Conservation (phyloP, 2,797 vertebrate genomes). For the Cetoscarus ocellatus region DNA sequence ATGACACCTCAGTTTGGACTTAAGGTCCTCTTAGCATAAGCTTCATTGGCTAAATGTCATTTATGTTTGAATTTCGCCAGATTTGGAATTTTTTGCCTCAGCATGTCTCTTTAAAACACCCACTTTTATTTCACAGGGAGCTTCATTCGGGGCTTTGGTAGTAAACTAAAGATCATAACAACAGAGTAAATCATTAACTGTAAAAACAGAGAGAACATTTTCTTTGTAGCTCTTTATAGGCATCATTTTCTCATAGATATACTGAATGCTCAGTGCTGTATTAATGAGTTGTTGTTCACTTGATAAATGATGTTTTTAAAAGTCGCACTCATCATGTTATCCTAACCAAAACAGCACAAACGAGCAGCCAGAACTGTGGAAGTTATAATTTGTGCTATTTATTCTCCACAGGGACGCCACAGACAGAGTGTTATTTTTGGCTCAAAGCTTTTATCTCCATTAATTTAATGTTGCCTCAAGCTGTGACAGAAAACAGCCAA, state of each 20-base stretch:
- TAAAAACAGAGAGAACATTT: too few relatives aligned
- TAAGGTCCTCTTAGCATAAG: too few relatives aligned
- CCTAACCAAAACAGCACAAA: conserved; percentile 82
- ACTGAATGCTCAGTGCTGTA: neutral
- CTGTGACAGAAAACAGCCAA: conserved; percentile 78
- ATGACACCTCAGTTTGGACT: too few relatives aligned
- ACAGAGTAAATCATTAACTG: too few relatives aligned
- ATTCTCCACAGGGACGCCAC: conserved; percentile 84
- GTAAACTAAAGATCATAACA: too few relatives aligned
- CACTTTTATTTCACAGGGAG: too few relatives aligned
- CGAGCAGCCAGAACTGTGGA: conserved; percentile 85
- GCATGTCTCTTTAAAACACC: too few relatives aligned
- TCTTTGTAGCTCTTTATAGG: too few relatives aligned
- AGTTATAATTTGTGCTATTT: conserved; percentile 85
- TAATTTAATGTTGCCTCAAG: conserved; percentile 90
- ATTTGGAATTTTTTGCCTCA: too few relatives aligned
- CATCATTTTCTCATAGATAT: neutral
- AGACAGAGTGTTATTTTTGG: conserved; percentile 89
- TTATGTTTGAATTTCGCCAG: too few relatives aligned
- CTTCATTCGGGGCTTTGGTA: too few relatives aligned
- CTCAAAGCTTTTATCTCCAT: conserved; percentile 88
- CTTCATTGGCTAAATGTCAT: too few relatives aligned
- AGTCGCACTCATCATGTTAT: conserved; percentile 64
- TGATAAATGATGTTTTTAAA: conserved; percentile 4
- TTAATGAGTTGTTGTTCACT: conserved; percentile 14